These are phyloP conservation scores for Fundulus diaphanus DNA, from an alignment of 2,797 vertebrate species.

Conservation along the genomic window DNA sequence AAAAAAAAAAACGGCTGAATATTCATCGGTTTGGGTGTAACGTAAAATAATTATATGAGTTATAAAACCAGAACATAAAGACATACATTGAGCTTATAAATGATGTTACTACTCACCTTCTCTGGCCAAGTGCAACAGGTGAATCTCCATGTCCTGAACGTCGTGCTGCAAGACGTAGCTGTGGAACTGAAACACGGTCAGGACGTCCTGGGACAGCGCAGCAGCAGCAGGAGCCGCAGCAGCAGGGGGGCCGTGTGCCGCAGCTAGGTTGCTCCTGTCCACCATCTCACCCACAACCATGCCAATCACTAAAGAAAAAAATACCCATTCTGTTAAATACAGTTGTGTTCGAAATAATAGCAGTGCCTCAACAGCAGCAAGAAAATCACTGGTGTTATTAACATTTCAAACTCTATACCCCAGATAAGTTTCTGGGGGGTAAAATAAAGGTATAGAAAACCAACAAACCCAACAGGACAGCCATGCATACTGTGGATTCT, in stretches of 20 bases:
- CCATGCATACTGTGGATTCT: too few relatives aligned
- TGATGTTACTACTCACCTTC: conserved; percentile 81
- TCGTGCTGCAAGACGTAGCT: conserved; percentile 86
- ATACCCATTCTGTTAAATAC: not conserved
- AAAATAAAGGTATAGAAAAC: too few relatives aligned
- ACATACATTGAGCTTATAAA: not conserved
- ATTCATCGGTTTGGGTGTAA: not conserved
- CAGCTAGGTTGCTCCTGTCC: conserved; percentile 84
- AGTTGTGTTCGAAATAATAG: too few relatives aligned
- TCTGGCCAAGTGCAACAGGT: conserved; percentile 88
- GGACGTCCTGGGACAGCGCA: conserved; percentile 85
- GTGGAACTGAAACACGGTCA: conserved; percentile 96
- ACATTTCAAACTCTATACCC: too few relatives aligned
- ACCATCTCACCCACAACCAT: conserved; percentile 91
- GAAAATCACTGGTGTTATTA: too few relatives aligned
- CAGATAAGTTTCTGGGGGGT: too few relatives aligned
- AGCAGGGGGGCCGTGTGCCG: conserved; percentile 63
- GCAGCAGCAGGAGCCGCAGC: too few relatives aligned
- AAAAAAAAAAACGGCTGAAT: not conserved
- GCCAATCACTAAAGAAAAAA: conserved; percentile 81
- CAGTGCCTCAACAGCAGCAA: too few relatives aligned
- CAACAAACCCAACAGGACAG: too few relatives aligned
- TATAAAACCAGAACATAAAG: not conserved
- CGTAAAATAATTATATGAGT: not conserved
- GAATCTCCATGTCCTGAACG: conserved; percentile 87